A percentile compares a stretch with the other conserved stretches of the same genome.
phyloP scores from a whole-genome alignment of 2,113 vertebrate genomes.

The Burhinus bistriatus region DNA sequence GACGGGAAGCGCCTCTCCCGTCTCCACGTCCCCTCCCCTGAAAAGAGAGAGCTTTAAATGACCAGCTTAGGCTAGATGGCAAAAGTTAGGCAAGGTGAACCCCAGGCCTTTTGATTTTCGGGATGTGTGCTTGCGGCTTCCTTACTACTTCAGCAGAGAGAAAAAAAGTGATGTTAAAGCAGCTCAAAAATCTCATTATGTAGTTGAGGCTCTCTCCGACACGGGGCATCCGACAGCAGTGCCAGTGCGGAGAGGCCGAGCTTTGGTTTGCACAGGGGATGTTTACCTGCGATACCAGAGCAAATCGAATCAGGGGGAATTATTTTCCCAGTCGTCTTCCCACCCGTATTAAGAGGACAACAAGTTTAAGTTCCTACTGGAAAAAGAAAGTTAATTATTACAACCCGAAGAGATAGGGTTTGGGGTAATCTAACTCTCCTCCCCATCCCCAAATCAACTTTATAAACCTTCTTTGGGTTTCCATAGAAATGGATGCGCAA shows the following conservation, averaged over 20 bases:
- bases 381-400: background rate
- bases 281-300: background rate
- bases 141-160: background rate
- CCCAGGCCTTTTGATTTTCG: background rate
- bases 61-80: background rate
- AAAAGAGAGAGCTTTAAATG: accelerated
- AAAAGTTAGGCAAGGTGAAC: background rate
- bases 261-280: background rate
- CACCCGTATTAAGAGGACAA: accelerated
- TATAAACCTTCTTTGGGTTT: background rate
- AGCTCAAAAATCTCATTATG: background rate
- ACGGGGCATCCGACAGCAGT: too few species aligned
- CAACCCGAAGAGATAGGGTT: accelerated
- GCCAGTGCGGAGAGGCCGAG: background rate
- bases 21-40: background rate
- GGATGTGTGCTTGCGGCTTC: background rate
- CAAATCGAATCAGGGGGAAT: accelerated
- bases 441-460: accelerated
- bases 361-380: accelerated
- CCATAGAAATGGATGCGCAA: background rate
- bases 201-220: accelerated
- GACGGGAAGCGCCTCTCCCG: background rate
- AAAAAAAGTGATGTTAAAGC: background rate
- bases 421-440: background rate
- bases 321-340: background rate